Evolutionary conservation across 2,888 invertebrate genomes (phyloP).

Genomic region (Diaperis boleti): DNA sequence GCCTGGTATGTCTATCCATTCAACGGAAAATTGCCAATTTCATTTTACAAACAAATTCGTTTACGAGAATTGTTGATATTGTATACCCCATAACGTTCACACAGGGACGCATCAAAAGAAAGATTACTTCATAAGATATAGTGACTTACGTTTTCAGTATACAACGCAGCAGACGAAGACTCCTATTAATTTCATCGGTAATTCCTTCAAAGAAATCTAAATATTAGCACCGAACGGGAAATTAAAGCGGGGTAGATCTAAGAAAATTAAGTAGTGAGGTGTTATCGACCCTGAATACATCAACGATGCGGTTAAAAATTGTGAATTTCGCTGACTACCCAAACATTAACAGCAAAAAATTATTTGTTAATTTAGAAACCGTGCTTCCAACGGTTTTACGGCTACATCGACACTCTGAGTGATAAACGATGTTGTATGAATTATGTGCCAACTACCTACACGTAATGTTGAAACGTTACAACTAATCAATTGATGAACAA

Average conservation of each 20-base stretch:
- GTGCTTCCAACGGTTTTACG: too few relatives aligned
- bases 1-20: constrained; percentile 51
- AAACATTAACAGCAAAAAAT: too few relatives aligned
- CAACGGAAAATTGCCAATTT: constrained; percentile 61
- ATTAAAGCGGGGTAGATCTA: constrained; percentile 13
- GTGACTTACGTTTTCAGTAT: constrained; percentile 10
- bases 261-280: not conserved
- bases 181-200: constrained; percentile 20
- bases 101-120: constrained; percentile 23
- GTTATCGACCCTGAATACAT: too few relatives aligned
- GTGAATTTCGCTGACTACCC: too few relatives aligned
- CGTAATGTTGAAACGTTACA: too few relatives aligned
- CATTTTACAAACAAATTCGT: constrained; percentile 61
- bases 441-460: too few relatives aligned
- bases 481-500: too few relatives aligned
- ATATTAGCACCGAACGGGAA: not conserved
- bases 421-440: too few relatives aligned
- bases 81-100: constrained; percentile 53
- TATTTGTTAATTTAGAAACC: too few relatives aligned
- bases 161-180: not conserved
- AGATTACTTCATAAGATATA: constrained; percentile 38
- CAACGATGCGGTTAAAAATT: too few relatives aligned
- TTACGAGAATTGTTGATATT: constrained; percentile 59
- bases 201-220: constrained; percentile 32
- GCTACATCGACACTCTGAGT: too few relatives aligned